Base-by-base conservation (phyloP, 2,797 vertebrate species). In the Mus spretus region DNA sequence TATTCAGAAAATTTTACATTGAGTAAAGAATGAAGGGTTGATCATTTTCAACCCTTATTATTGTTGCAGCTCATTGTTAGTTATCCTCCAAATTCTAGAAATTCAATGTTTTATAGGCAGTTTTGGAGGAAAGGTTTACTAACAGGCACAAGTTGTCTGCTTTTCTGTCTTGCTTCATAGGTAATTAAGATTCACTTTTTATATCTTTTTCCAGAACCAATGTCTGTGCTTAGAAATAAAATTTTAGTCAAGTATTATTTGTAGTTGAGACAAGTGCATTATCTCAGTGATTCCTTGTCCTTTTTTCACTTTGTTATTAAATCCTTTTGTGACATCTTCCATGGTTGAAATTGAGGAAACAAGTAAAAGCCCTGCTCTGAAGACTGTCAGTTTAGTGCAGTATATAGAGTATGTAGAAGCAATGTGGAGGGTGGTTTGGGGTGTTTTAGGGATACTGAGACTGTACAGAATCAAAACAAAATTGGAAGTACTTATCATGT, bases 251-350 rank as follows among this genome's bases (percentile, higher is more conserved):
- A 55, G 5, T 75, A 22, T 80, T 90, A 28, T 63, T 63, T 55
- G 28, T 44, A 50, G 4, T n/a, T 31, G 63, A 86, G 74, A 65
- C 92, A 83, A 75, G 5, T 28, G 1, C 31, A 40, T 15, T 63
- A 50, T 47, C 1, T 81, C 26, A 63, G 17, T 31, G 53, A 47
- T 31, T 19, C 1, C 34, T 47, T 22, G 55, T 77, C 88, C 6
- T 28, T 50, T 92, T 86, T 28, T 93, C 44, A n/a, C 22, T 93
- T 92, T 22, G 57, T 72, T 85, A 65, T 37, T 50, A 55, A 77
- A 82, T 57, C 10, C 11, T 63, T 15, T n/a, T 24, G 6, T 70
- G 5, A 19, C 31, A 75, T n/a, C 2, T 12, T 77, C 26, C 47
- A 1, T 50, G n/a, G 26, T 20, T 82, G 70, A 88, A 85, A 83